Evolutionary conservation across 1,140 invertebrate species (phyloP), one percentile per base, ranked within the genome.

Genomic region (Drosophila lini): DNA sequence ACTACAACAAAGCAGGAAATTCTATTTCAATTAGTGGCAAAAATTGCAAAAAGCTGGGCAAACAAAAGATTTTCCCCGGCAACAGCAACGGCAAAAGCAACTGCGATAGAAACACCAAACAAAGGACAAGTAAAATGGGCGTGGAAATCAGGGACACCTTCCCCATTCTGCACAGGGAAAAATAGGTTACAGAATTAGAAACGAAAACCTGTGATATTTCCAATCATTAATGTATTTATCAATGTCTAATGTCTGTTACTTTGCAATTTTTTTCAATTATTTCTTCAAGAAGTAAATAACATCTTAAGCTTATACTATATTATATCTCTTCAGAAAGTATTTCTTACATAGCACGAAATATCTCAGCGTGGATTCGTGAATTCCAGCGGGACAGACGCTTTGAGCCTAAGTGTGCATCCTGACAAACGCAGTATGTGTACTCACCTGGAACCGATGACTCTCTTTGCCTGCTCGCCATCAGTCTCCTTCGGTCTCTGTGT

Each of bases 391-490:
- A 41, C 5, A 55, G 47, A n/a, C 13, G 45, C 55, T 44, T 45
- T 48, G 10, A 57, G 40, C 42, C 61, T 50, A 83, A 69, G 60
- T 74, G 74, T 59, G 61, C 41, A 80, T 45, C 38, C 59, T 47
- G 47, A 52, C 62, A 38, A 71, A 71, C 63, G 25, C 50, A 61
- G 74, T 36, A 45, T 59, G 69, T 70, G 84, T 64, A 89, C 91
- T 91, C 81, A 92, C 91, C 88, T 92, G 75, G 91, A 91, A 86
- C 84, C 88, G 74, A 91, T 91, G 78, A 91, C 81, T 90, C 86
- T 91, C 78, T 91, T 92, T 80, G 91, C 86, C 64, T 78, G 76
- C 48, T 80, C 81, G 47, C 25, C 41, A 59, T 73, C 62, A 28
- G 71, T 56, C 42, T 57, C 41, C 7, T 38, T 48, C 40, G 55